Evolutionary conservation across 37 sponge, comb jelly and placozoan genomes (phyloP).

Genomic region (Chondrilla cf. caribensis): DNA sequence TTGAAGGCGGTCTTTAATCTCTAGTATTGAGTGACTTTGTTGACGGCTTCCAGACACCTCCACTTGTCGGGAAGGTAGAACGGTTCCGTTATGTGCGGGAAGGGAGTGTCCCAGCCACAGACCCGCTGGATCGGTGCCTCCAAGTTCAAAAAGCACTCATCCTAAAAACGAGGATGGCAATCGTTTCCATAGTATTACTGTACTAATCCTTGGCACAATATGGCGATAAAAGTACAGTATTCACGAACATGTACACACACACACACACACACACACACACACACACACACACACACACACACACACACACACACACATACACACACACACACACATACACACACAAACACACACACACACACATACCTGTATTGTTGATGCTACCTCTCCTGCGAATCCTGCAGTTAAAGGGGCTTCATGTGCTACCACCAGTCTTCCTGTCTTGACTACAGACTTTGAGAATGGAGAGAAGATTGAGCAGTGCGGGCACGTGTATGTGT

Average conservation of each 20-base stretch:
- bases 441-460: slow-evolving; percentile 88
- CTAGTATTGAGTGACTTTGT: background rate
- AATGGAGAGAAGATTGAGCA: background rate
- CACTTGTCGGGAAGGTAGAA: slow-evolving; percentile 94
- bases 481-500: too few species aligned
- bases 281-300: slow-evolving; percentile 18
- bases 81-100: slow-evolving; percentile 91
- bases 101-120: slow-evolving; percentile 98
- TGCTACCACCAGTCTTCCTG: slow-evolving; percentile 83
- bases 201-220: too few species aligned
- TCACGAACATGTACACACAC: background rate
- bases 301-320: background rate
- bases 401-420: slow-evolving; percentile 96
- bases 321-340: background rate
- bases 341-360: background rate
- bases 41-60: slow-evolving; percentile 95
- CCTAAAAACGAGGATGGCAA: slow-evolving; percentile 39
- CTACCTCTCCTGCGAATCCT: slow-evolving; percentile 92
- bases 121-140: slow-evolving; percentile 98
- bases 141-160: slow-evolving; percentile 87
- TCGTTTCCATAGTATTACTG: background rate
- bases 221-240: too few species aligned
- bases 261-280: slow-evolving; percentile 18
- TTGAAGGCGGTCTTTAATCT: too few species aligned
- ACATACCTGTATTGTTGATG: slow-evolving; percentile 87